These are phyloP conservation scores for Agrotis segetum DNA, from an alignment of 2,888 invertebrate genomes.

Conservation along the genomic window DNA sequence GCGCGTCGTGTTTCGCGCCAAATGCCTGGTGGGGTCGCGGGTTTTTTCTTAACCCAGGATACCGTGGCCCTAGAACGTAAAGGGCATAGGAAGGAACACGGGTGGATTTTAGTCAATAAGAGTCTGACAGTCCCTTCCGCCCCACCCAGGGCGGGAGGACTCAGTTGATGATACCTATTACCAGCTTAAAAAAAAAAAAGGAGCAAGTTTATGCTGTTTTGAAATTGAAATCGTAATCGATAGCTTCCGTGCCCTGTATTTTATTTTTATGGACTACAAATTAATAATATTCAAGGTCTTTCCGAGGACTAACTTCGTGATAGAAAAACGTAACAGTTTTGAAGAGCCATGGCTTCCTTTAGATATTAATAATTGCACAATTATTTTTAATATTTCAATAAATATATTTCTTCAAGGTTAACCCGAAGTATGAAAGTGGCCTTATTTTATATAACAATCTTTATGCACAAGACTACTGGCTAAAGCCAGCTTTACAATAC, in stretches of 20 bases:
- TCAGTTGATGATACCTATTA: too few relatives aligned
- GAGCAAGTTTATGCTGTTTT: not conserved
- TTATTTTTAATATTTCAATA: not conserved
- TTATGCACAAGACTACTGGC: too few relatives aligned
- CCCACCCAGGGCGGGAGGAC: too few relatives aligned
- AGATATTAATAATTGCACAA: conserved; percentile 6
- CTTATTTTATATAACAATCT: not conserved
- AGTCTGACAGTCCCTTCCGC: too few relatives aligned
- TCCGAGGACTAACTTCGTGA: conserved; percentile 37
- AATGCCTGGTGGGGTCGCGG: too few relatives aligned
- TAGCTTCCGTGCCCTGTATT: conserved; percentile 8
- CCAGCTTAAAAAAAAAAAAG: too few relatives aligned
- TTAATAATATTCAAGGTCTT: conserved; percentile 39
- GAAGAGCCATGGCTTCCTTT: not conserved
- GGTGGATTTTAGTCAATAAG: too few relatives aligned
- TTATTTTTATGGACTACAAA: not conserved
- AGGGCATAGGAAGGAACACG: too few relatives aligned
- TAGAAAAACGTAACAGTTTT: conserved; percentile 31
- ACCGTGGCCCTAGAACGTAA: too few relatives aligned
- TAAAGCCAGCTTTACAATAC: too few relatives aligned
- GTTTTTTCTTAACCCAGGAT: too few relatives aligned
- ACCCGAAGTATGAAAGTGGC: not conserved
- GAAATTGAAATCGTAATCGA: not conserved
- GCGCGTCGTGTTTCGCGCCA: too few relatives aligned
- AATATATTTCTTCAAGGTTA: conserved; percentile 22